Conservation (phyloP, 2,113 vertebrate species). For the Cololabis saira region DNA sequence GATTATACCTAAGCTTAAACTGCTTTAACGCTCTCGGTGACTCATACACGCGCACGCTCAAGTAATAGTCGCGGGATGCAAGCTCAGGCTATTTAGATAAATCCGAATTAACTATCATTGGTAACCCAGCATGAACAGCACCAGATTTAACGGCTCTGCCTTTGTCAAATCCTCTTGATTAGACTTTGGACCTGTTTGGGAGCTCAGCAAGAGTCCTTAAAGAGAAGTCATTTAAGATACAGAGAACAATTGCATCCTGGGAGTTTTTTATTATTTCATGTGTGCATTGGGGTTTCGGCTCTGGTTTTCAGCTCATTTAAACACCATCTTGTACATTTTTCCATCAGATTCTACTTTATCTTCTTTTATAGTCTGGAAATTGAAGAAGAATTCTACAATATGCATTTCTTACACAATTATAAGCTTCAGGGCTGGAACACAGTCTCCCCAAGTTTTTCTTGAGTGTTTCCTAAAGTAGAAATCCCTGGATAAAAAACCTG, state of each 20-base stretch:
- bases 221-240: constrained; percentile 7
- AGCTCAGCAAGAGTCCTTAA: constrained; percentile 29
- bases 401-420: constrained; percentile 30
- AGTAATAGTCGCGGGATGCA: constrained; percentile 36
- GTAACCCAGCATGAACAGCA: constrained; percentile 40
- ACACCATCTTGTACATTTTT: background rate
- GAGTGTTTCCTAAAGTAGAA: constrained; percentile 53
- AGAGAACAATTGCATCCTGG: background rate
- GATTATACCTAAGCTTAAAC: background rate
- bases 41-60: background rate
- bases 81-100: constrained; percentile 61
- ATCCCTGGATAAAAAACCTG: constrained; percentile 61
- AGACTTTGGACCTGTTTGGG: constrained; percentile 49
- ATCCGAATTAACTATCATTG: constrained; percentile 66
- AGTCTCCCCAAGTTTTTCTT: constrained; percentile 15
- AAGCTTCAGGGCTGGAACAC: constrained; percentile 29
- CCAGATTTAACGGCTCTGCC: constrained; percentile 52
- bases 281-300: background rate
- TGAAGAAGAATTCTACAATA: background rate
- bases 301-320: background rate
- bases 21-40: too few relatives aligned
- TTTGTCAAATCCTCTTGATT: constrained; percentile 47
- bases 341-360: background rate
- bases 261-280: background rate
- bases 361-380: background rate